Base-by-base conservation (phyloP, 1,140 invertebrate species). In the Chionoecetes opilio region DNA sequence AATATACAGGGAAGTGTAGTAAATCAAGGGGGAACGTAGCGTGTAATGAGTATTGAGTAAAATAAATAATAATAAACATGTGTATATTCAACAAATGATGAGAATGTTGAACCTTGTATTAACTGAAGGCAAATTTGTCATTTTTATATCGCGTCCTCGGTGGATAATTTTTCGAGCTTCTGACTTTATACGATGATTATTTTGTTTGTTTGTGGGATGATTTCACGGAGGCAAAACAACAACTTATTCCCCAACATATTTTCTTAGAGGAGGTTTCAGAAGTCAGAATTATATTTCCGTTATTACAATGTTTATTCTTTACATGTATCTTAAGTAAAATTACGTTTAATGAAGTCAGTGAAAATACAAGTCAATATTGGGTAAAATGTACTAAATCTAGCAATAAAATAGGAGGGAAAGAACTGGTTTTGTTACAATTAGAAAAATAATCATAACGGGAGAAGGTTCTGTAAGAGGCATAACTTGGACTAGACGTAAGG, bases 211-310 rank as follows among this genome's bases (percentile, higher is more conserved):
- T 75, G 63, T 75, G 63, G 6, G 5, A n/a, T 5, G 63, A 75
- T 75, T 75, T 75, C 63, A 75, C 63, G 63, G 11, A 75, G 63
- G 63, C 63, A 75, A 75, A 75, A n/a, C 63, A 26, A 75, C 63
- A 21, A 75, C n/a, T 75, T 75, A 75, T 75, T n/a, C 21, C 63
- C 1, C 5, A 2, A 26, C 21, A 75, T 75, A n/a, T 75, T n/a
- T n/a, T 75, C 63, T 26, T 75, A 26, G 63, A 14, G 63, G 63
- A 53, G 46, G 41, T 46, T 9, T 9, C 11, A 9, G 46, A 34
- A 87, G 29, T 0, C 11, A 34, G 85, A 32, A n/a, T n/a, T n/a
- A n/a, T n/a, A n/a, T n/a, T n/a, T n/a, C n/a, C n/a, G n/a, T n/a
- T n/a, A n/a, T n/a, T n/a, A n/a, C n/a, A n/a, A n/a, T n/a, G n/a